Evolutionary conservation across 2,888 invertebrate genomes (phyloP).

Genomic region (Aproaerema taeniolella): DNA sequence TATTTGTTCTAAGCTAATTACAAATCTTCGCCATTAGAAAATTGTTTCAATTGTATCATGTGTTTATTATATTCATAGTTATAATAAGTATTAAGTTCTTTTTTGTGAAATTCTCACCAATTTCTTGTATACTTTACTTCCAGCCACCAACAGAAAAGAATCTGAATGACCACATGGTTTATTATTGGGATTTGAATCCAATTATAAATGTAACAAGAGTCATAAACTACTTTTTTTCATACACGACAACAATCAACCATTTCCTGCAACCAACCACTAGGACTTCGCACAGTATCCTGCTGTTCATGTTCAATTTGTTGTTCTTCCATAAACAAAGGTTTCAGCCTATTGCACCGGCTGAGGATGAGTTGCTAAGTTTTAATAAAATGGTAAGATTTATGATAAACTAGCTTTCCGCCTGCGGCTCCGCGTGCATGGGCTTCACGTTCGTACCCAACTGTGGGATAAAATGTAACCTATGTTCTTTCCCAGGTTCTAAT

Average conservation of each 20-base stretch:
- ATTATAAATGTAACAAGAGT: conserved; percentile 57
- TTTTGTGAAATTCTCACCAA: too few species aligned
- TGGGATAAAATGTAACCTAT: neutral
- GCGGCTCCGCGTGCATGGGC: too few species aligned
- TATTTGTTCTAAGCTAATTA: too few species aligned
- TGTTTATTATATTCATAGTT: too few species aligned
- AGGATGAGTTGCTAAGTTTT: conserved; percentile 45
- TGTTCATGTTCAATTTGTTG: conserved; percentile 49
- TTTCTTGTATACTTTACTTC: conserved; percentile 20
- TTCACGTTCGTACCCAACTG: too few species aligned
- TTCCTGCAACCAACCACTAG: conserved; percentile 47
- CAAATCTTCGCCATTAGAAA: too few species aligned
- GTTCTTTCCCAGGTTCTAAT: neutral
- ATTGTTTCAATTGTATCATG: too few species aligned
- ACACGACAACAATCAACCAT: conserved; percentile 35
- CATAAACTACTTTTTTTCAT: conserved; percentile 42
- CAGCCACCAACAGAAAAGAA: conserved; percentile 47
- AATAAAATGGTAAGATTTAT: conserved; percentile 30
- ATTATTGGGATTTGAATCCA: conserved; percentile 60
- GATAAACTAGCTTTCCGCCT: too few species aligned
- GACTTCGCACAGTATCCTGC: conserved; percentile 42
- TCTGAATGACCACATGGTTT: conserved; percentile 44
- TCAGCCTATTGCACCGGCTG: conserved; percentile 43
- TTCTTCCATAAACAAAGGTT: conserved; percentile 44
- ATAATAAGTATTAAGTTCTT: too few species aligned